Base-by-base conservation (phyloP, 2,113 vertebrate species). In the Anguilla japonica region DNA sequence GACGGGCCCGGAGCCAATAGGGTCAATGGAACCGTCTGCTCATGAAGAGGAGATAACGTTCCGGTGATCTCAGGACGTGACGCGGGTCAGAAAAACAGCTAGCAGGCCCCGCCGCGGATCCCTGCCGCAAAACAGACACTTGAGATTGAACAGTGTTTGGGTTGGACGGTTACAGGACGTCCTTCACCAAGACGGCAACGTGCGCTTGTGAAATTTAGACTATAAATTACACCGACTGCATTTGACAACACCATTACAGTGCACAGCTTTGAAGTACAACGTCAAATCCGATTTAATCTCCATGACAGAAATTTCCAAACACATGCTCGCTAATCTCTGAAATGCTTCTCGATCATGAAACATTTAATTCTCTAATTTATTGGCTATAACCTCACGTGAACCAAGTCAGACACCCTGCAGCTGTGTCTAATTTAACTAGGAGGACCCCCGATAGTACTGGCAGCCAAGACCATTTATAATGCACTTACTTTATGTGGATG, bases 11-110 rank as follows among this genome's bases (percentile, higher is more conserved):
- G 60, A 2, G 91, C 91, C 92, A 92, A 18, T 87, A 60, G 29
- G 34, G 15, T 85, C 3, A 87, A 41, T 71, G 46, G 87, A 89
- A 91, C 75, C 87, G 90, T 91, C 93, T 91, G 85, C 84, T 93
- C 91, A 90, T 91, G 90, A 90, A n/a, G 46, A n/a, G 26, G 81
- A 85, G 78, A 88, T 91, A 87, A 53, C 71, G 83, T 20, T 60
- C 60, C 29, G 41, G 78, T 63, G 79, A 63, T 85, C 53, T 86
- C 50, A 79, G 34, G 67, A 57, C 56, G 53, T 57, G 86, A 20
- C 41, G 83, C 8, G 43, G 46, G 34, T 85, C 79, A 75, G 26
- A 75, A 22, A 34, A 75, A 34, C n/a, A 34, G 9, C 26, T 75
- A 29, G n/a, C 71, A 29, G 71, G 71, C 71, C n/a, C n/a, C 26